Percentiles rank a stretch among this genome's conserved stretches.
Evolutionary conservation across 53 echinoderm and acorn worm genomes (phyloP).

Genomic region (Temnopleurus reevesii): DNA sequence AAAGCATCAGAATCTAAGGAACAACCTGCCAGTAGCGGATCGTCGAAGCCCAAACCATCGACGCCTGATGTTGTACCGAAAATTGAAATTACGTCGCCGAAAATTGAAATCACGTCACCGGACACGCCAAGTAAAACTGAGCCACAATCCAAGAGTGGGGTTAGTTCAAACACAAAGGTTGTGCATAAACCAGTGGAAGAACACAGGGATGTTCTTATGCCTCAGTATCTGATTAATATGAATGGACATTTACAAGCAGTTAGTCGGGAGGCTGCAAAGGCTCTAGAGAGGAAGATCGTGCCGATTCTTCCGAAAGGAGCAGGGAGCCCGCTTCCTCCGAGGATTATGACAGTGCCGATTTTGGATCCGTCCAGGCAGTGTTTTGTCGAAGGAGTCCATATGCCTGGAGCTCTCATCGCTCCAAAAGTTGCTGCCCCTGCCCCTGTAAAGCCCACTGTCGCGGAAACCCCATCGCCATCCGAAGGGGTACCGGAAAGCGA

Average conservation of each 20-base stretch:
- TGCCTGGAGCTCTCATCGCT: not conserved
- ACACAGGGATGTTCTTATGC: not conserved
- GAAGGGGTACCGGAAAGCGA: not conserved
- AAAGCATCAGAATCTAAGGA: not conserved
- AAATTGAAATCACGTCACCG: not conserved
- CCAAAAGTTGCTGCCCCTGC: not conserved
- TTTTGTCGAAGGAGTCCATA: not conserved
- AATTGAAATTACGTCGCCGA: not conserved
- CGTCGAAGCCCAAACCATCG: not conserved
- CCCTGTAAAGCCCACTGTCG: too few species aligned
- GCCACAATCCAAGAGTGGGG: not conserved
- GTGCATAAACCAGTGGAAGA: not conserved
- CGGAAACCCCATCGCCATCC: not conserved
- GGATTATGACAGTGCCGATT: too few species aligned
- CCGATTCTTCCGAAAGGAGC: not conserved
- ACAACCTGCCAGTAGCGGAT: not conserved
- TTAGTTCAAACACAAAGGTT: not conserved
- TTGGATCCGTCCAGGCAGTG: not conserved
- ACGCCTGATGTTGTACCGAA: constrained; percentile 27
- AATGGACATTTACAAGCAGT: not conserved
- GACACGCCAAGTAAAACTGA: not conserved
- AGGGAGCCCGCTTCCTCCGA: not conserved
- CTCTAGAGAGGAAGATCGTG: not conserved
- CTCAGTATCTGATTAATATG: not conserved
- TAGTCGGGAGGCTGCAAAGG: not conserved